Evolutionary conservation across 2,113 vertebrate species (phyloP).

Genomic region (Istiophorus platypterus): DNA sequence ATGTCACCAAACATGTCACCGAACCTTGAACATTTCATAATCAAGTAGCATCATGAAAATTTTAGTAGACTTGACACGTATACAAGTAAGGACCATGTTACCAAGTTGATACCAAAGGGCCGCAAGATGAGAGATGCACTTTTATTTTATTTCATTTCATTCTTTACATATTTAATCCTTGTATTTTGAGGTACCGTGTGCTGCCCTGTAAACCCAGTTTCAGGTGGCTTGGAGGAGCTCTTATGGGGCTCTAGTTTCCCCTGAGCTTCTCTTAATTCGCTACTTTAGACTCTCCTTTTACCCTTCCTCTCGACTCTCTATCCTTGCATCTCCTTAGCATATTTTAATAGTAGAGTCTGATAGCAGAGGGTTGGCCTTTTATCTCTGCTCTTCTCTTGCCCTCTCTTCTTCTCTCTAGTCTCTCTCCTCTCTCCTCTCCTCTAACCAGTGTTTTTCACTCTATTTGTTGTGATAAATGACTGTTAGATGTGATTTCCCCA

Average conservation of each 20-base stretch:
- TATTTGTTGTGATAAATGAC: constrained; percentile 84
- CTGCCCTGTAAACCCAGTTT: constrained; percentile 65
- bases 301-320: constrained; percentile 62
- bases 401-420: constrained; percentile 35
- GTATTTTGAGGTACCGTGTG: constrained; percentile 7
- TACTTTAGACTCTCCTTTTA: constrained; percentile 61
- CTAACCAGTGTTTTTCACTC: constrained; percentile 75
- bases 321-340: constrained; percentile 72
- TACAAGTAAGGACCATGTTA: too few relatives aligned
- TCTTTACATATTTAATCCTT: constrained; percentile 10
- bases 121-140: background rate
- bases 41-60: too few relatives aligned
- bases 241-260: constrained; percentile 54
- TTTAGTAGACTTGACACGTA: too few relatives aligned
- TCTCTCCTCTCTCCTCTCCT: constrained; percentile 51
- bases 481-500: constrained; percentile 81
- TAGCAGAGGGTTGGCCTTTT: constrained; percentile 53
- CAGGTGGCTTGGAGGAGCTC: constrained; percentile 23
- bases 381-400: constrained; percentile 42
- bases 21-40: too few relatives aligned
- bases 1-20: too few relatives aligned
- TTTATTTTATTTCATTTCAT: background rate
- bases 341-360: constrained; percentile 67
- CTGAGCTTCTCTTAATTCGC: constrained; percentile 59
- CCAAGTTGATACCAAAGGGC: background rate